Conservation (phyloP, 2,797 vertebrate genomes). For the Vipera ursinii region DNA sequence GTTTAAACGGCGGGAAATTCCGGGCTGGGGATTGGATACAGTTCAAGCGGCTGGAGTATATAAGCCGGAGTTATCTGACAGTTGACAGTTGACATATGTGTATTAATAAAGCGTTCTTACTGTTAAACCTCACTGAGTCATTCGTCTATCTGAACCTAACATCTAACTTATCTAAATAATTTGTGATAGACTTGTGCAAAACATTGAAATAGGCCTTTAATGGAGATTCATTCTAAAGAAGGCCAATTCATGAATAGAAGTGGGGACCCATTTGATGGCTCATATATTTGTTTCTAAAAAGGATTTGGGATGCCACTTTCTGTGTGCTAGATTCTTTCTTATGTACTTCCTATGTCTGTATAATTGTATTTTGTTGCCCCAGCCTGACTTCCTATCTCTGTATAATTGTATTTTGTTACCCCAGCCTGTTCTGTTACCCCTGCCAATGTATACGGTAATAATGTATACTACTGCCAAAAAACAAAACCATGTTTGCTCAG, state of each 20-base stretch:
- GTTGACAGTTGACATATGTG: too few species aligned
- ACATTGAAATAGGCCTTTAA: not conserved
- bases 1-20: too few species aligned
- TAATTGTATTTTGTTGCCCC: not conserved
- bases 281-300: not conserved
- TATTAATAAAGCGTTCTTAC: too few species aligned
- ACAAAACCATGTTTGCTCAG: not conserved
- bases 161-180: slow-evolving; percentile 35
- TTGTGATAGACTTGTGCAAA: not conserved
- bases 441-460: not conserved
- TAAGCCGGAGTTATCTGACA: too few species aligned
- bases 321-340: not conserved
- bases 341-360: not conserved
- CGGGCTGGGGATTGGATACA: too few species aligned
- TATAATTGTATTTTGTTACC: not conserved
- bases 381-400: not conserved
- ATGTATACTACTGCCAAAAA: not conserved
- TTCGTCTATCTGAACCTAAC: too few species aligned
- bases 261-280: not conserved
- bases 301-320: not conserved
- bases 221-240: not conserved
- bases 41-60: too few species aligned
- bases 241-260: not conserved
- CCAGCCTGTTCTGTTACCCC: not conserved
- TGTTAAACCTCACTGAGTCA: too few species aligned